Conservation (phyloP, 2,113 vertebrate species). For the Columba janthina region DNA sequence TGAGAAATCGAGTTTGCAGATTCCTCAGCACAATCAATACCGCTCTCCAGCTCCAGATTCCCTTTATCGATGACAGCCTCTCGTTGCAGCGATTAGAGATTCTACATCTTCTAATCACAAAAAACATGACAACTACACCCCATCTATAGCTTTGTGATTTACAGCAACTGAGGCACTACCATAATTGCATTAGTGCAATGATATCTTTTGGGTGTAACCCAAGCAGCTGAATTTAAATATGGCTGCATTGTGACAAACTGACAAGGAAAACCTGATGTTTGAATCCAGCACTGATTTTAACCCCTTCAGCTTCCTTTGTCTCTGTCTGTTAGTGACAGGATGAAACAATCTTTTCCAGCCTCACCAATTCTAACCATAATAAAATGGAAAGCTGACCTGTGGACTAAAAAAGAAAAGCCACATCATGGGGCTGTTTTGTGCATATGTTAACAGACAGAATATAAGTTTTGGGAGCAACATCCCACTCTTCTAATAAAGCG, state of each 20-base stretch:
- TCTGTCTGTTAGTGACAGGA: background rate
- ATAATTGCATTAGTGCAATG: slow-evolving; percentile 60
- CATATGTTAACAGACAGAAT: background rate
- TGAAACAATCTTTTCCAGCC: background rate
- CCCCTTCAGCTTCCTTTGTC: background rate
- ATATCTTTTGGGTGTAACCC: slow-evolving; percentile 54
- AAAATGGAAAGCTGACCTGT: background rate
- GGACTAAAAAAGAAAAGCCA: background rate
- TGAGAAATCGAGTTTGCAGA: slow-evolving; percentile 36
- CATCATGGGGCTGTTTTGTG: background rate
- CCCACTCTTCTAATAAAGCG: background rate
- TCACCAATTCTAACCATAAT: background rate
- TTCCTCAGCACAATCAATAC: slow-evolving; percentile 49
- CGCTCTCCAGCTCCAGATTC: slow-evolving; percentile 5
- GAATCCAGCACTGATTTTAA: slow-evolving; percentile 16
- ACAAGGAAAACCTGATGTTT: slow-evolving; percentile 20
- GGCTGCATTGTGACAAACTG: slow-evolving; percentile 11
- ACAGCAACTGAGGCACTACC: slow-evolving; percentile 53
- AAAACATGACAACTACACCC: slow-evolving; percentile 65
- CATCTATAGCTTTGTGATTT: slow-evolving; percentile 61
- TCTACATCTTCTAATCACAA: slow-evolving; percentile 68
- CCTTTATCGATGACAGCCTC: slow-evolving; percentile 65
- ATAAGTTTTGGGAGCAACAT: background rate
- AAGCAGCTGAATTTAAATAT: slow-evolving; percentile 35
- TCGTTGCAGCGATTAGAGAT: slow-evolving; percentile 61